phyloP scores from a whole-genome alignment of 2,888 invertebrate genomes.

The Morpho achilles region DNA sequence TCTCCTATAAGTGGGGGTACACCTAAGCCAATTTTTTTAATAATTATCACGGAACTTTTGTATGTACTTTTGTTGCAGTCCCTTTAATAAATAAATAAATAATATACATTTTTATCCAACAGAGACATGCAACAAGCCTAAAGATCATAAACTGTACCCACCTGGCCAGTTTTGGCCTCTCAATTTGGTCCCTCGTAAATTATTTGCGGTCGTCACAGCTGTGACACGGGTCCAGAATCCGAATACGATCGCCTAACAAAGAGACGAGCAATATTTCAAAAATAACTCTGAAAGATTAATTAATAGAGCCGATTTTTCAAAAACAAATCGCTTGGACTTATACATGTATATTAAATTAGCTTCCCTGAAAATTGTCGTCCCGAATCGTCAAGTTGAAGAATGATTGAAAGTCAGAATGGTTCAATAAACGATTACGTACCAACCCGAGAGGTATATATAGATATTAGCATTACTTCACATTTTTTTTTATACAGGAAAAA shows the following conservation, averaged over 20 bases:
- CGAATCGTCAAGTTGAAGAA: slow-evolving; percentile 19
- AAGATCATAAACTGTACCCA: slow-evolving; percentile 18
- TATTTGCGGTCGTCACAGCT: slow-evolving; percentile 23
- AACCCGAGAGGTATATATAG: not conserved
- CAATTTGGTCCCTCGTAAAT: slow-evolving; percentile 21
- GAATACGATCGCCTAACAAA: slow-evolving; percentile 3
- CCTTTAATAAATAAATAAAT: too few relatives aligned
- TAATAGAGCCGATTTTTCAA: slow-evolving; percentile 3
- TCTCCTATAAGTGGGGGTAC: too few relatives aligned
- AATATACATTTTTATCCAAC: slow-evolving; percentile 4
- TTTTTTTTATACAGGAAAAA: too few relatives aligned
- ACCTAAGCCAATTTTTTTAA: too few relatives aligned
- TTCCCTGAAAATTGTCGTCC: slow-evolving; percentile 17
- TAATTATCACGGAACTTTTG: too few relatives aligned
- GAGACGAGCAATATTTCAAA: not conserved
- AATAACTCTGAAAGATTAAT: not conserved
- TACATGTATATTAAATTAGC: slow-evolving; percentile 11
- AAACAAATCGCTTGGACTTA: not conserved
- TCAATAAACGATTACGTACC: slow-evolving; percentile 3
- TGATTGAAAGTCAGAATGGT: slow-evolving; percentile 16
- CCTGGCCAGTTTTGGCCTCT: slow-evolving; percentile 18
- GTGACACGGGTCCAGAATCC: slow-evolving; percentile 20
- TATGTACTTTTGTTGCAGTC: too few relatives aligned
- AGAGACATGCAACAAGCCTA: slow-evolving; percentile 1
- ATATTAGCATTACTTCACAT: too few relatives aligned